A percentile compares a stretch with the other conserved stretches of the same genome.
Conservation (phyloP, 2,113 vertebrate genomes). For the Bombycilla garrulus region DNA sequence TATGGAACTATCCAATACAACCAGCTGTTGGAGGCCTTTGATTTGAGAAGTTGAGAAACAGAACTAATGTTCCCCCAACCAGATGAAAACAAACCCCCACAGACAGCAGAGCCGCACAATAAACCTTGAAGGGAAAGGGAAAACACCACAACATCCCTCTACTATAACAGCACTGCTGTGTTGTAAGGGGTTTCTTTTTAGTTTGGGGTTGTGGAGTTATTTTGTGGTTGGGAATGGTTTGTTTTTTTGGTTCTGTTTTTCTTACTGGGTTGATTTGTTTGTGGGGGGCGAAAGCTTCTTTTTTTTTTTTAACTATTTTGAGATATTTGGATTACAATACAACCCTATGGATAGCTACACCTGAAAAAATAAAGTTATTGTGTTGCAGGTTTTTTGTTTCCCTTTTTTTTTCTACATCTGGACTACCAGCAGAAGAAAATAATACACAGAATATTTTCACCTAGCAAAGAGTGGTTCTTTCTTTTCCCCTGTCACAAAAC, state of each 20-base stretch:
- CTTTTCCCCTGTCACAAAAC: neutral
- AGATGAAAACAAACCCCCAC: neutral
- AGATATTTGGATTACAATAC: neutral
- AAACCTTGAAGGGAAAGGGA: neutral
- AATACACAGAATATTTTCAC: neutral
- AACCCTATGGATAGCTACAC: neutral
- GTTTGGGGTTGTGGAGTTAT: neutral
- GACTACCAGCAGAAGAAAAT: neutral
- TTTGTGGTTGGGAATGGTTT: neutral
- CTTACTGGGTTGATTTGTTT: neutral
- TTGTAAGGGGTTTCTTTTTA: fast-evolving
- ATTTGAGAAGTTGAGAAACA: neutral
- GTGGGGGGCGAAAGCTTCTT: fast-evolving
- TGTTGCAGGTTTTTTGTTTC: neutral
- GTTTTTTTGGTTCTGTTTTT: neutral
- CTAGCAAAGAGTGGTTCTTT: neutral
- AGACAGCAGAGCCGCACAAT: neutral
- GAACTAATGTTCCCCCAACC: neutral
- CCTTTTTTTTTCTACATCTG: neutral
- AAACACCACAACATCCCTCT: neutral
- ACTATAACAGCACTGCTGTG: neutral
- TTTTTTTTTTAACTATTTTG: neutral
- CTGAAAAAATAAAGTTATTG: neutral
- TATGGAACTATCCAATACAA: neutral
- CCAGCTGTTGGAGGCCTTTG: neutral